These are phyloP conservation scores for Gymnothorax javanicus DNA, from an alignment of 2,797 vertebrate genomes.

Conservation along the genomic window DNA sequence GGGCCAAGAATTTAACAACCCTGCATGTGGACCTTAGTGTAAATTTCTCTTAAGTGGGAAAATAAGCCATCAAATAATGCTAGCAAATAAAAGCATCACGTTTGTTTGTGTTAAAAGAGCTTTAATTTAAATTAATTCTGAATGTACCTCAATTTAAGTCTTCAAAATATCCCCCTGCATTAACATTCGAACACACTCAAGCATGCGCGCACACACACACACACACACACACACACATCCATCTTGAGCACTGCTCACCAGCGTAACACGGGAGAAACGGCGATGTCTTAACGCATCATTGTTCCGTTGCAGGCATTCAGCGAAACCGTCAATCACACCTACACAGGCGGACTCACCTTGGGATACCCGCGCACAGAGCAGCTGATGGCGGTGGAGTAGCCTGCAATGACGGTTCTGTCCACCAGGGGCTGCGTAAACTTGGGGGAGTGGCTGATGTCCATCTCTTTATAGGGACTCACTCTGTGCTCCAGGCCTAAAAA, in stretches of 20 bases:
- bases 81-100: no score
- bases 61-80: no score
- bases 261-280: no score
- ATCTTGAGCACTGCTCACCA: no score
- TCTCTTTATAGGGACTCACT: conserved; percentile 70
- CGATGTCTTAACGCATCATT: no score
- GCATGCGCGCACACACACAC: background rate
- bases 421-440: conserved; percentile 82
- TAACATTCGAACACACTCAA: conserved; percentile 34
- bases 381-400: conserved; percentile 83
- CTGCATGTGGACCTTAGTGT: no score
- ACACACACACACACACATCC: conserved; percentile 11
- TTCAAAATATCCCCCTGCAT: no score
- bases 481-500: conserved; percentile 68
- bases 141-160: background rate
- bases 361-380: conserved; percentile 84
- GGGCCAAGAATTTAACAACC: no score
- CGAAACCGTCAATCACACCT: conserved; percentile 34
- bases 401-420: conserved; percentile 82
- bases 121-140: background rate
- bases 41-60: no score
- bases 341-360: conserved; percentile 69
- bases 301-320: background rate
- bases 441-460: conserved; percentile 73
- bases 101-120: background rate